A percentile compares a stretch with the other conserved stretches of the same genome.
Evolutionary conservation across 2,888 invertebrate genomes (phyloP).

Genomic region (Colostygia pectinataria): DNA sequence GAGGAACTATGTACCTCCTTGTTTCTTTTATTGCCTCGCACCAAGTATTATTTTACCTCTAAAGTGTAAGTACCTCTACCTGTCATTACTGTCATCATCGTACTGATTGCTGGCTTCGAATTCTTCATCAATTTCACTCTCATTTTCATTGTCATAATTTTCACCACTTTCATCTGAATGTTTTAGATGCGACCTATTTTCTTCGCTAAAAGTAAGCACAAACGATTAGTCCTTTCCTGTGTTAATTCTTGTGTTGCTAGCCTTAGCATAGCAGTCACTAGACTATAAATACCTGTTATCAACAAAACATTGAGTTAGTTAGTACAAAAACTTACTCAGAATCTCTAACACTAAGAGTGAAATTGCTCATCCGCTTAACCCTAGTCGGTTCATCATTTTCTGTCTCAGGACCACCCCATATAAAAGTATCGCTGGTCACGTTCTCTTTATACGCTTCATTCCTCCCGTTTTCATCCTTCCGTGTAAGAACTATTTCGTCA

Average conservation of each 20-base stretch:
- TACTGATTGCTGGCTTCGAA: conserved; percentile 52
- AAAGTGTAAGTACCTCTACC: background rate
- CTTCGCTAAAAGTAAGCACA: conserved; percentile 38
- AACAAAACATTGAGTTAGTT: background rate
- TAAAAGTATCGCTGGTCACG: conserved; percentile 57
- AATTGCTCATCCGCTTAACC: conserved; percentile 65
- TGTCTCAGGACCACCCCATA: conserved; percentile 51
- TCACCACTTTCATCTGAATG: conserved; percentile 40
- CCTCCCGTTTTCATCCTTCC: conserved; percentile 39
- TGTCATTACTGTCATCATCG: conserved; percentile 34
- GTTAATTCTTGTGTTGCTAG: too few species aligned
- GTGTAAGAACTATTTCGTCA: conserved; percentile 74
- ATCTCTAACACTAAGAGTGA: conserved; percentile 53
- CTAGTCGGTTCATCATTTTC: conserved; percentile 50
- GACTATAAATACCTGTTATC: too few species aligned
- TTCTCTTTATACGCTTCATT: conserved; percentile 52
- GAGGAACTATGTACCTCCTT: too few species aligned
- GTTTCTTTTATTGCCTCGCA: too few species aligned
- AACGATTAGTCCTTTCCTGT: too few species aligned
- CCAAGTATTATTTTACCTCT: too few species aligned
- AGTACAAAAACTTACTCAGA: conserved; percentile 58
- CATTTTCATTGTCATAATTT: conserved; percentile 39
- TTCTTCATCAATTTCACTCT: conserved; percentile 50
- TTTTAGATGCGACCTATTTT: conserved; percentile 28
- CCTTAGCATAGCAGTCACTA: too few species aligned